Conservation (phyloP, 1,140 invertebrate genomes). For the roundworm (Caenorhabditis elegans) region DNA sequence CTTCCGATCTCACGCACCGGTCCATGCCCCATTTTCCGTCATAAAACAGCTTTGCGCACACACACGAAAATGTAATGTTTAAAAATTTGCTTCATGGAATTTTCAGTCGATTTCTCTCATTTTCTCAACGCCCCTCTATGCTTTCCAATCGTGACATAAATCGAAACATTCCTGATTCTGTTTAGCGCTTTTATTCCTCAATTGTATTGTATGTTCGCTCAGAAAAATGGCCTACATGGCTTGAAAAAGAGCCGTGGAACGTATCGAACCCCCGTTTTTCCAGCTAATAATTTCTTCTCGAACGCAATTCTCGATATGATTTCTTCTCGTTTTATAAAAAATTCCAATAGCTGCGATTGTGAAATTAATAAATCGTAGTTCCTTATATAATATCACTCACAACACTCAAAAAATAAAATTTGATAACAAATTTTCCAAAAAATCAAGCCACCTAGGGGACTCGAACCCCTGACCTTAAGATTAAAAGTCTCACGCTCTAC, state of each 20-base stretch:
- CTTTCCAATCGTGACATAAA: conserved; percentile 31
- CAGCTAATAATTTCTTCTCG: too few species aligned
- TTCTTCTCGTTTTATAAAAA: too few species aligned
- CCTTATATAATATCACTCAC: too few species aligned
- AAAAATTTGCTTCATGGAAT: not conserved
- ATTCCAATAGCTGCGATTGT: too few species aligned
- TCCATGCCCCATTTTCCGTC: conserved; percentile 10
- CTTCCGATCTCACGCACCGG: conserved; percentile 23
- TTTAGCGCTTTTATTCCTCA: not conserved
- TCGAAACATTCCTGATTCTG: conserved; percentile 13
- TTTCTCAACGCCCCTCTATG: conserved; percentile 9
- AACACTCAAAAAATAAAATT: too few species aligned
- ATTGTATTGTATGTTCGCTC: not conserved
- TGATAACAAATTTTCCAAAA: not conserved
- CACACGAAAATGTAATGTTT: too few species aligned
- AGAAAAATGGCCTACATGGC: too few species aligned
- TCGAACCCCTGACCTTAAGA: conserved; percentile 11
- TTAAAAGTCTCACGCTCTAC: conserved; percentile 4
- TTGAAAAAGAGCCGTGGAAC: too few species aligned
- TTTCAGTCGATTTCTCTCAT: not conserved
- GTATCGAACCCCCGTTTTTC: too few species aligned
- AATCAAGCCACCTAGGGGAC: conserved; percentile 21
- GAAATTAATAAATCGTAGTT: too few species aligned
- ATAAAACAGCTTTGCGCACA: not conserved
- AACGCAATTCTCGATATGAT: too few species aligned